Evolutionary conservation across 2,113 vertebrate genomes (phyloP).

Genomic region (Pipra filicauda): DNA sequence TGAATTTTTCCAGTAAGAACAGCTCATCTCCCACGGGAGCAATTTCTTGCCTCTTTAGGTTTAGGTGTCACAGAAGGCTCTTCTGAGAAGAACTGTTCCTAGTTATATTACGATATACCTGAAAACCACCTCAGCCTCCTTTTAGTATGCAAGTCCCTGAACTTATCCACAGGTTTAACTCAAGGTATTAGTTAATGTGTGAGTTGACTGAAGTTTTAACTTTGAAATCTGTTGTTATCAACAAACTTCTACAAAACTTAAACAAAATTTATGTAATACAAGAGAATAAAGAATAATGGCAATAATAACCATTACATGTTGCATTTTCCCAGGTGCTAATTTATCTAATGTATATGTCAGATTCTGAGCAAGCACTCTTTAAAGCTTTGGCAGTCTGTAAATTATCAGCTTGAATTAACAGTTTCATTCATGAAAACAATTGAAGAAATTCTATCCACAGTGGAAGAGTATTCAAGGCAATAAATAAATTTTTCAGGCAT

Average conservation of each 20-base stretch:
- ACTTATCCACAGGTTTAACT: background rate
- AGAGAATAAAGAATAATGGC: background rate
- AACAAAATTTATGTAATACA: background rate
- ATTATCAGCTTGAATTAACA: background rate
- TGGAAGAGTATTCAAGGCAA: background rate
- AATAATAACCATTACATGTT: background rate
- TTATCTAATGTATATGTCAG: background rate
- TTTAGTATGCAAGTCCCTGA: background rate
- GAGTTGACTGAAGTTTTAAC: background rate
- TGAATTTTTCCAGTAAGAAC: background rate
- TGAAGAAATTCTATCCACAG: background rate
- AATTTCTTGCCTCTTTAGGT: background rate
- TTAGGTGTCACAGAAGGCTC: background rate
- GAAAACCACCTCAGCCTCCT: background rate
- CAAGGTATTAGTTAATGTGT: background rate
- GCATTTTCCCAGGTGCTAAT: background rate
- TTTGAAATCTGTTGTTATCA: background rate
- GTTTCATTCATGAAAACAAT: background rate
- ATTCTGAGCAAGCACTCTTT: background rate
- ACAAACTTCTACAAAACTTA: background rate
- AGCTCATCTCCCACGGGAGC: background rate
- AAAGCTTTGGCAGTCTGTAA: background rate
- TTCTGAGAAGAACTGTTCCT: background rate
- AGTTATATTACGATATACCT: fast-evolving
- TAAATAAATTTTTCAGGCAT: background rate